These are phyloP conservation scores for Ridgeia piscesae DNA, from an alignment of 1,140 invertebrate species.

Conservation along the genomic window DNA sequence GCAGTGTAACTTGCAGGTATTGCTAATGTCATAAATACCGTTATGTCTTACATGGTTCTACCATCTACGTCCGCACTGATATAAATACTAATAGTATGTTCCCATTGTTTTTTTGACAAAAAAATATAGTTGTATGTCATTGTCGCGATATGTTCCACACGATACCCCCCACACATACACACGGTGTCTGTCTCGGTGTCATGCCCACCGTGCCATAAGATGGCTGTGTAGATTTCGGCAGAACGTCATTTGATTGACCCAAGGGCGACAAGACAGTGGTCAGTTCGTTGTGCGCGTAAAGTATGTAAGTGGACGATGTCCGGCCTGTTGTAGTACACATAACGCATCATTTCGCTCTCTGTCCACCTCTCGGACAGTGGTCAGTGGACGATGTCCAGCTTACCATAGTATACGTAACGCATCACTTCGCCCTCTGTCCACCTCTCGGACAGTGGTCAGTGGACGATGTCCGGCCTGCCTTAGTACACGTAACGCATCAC, in stretches of 20 bases:
- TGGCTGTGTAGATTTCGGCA: background rate
- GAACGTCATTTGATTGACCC: background rate
- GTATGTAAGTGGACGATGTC: too few relatives aligned
- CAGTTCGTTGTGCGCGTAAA: background rate
- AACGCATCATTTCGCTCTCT: background rate
- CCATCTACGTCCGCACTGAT: too few relatives aligned
- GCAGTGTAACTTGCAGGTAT: too few relatives aligned
- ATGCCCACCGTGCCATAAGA: background rate
- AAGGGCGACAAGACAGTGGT: too few relatives aligned
- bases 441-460: background rate
- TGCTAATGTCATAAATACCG: too few relatives aligned
- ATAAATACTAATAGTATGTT: background rate
- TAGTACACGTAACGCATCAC: conserved; percentile 8
- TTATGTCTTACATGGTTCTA: too few relatives aligned
- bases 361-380: background rate
- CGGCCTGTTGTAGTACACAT: too few relatives aligned
- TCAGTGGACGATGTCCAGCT: too few relatives aligned
- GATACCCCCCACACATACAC: background rate
- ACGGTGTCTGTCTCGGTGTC: background rate
- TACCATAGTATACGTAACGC: too few relatives aligned
- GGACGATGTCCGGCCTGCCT: background rate
- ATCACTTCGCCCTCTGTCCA: background rate
- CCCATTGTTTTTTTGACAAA: background rate
- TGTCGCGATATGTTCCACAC: background rate
- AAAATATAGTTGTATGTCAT: background rate